A percentile compares a stretch with the other conserved stretches of the same genome.
Evolutionary conservation across 2,888 invertebrate genomes (phyloP).

Genomic region (Gari tellinella): DNA sequence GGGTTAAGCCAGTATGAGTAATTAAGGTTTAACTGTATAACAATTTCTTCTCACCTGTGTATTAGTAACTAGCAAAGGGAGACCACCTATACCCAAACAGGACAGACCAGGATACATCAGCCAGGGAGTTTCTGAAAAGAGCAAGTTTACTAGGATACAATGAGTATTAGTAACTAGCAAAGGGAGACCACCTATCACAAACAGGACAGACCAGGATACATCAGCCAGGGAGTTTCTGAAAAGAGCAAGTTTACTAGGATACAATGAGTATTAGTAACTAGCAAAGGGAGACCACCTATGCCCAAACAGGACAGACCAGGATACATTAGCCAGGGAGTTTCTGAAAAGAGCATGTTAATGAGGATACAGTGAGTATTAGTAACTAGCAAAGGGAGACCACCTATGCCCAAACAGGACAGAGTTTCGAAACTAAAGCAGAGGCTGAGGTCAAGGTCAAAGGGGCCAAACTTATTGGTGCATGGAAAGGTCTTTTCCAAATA

Average conservation of each 20-base stretch:
- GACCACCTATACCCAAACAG: slow-evolving; percentile 70
- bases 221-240: slow-evolving; percentile 63
- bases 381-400: slow-evolving; percentile 70
- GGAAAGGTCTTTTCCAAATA: too few relatives aligned
- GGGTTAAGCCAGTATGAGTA: too few relatives aligned
- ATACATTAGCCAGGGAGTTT: slow-evolving; percentile 69
- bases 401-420: slow-evolving; percentile 69
- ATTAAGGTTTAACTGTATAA: background rate
- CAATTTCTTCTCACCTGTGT: slow-evolving; percentile 71
- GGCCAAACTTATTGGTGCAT: too few relatives aligned
- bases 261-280: slow-evolving; percentile 74
- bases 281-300: slow-evolving; percentile 69
- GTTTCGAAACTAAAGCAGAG: too few relatives aligned
- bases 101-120: slow-evolving; percentile 73
- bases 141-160: too few relatives aligned
- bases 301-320: slow-evolving; percentile 71
- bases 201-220: slow-evolving; percentile 71
- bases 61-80: slow-evolving; percentile 71
- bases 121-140: slow-evolving; percentile 54
- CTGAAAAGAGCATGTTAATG: slow-evolving; percentile 6
- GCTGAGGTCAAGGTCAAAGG: too few relatives aligned
- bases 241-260: background rate
- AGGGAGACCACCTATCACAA: slow-evolving; percentile 73
- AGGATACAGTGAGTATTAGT: slow-evolving; percentile 75
- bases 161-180: slow-evolving; percentile 72